Conservation (phyloP, 2,888 invertebrate genomes). For the Cephus runcator region DNA sequence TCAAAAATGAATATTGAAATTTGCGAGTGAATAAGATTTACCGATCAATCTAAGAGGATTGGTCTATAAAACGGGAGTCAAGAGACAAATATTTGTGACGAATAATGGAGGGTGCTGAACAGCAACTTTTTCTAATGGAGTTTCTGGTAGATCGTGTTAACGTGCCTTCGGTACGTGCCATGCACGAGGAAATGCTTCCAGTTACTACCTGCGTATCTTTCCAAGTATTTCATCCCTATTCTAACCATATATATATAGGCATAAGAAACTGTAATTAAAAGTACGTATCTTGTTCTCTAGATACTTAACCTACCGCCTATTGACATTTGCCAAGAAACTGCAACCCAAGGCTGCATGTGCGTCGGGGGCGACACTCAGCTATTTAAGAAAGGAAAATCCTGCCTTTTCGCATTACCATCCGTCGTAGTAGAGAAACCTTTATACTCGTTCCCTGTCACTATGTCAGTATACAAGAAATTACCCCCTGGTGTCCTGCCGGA, state of each 20-base stretch:
- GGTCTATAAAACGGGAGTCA: neutral
- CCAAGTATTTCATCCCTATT: slow-evolving; percentile 51
- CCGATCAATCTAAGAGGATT: neutral
- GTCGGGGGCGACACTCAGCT: slow-evolving; percentile 64
- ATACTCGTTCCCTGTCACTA: slow-evolving; percentile 69
- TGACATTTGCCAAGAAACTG: slow-evolving; percentile 71
- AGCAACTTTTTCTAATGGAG: slow-evolving; percentile 70
- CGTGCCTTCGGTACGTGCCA: slow-evolving; percentile 53
- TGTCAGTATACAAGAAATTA: slow-evolving; percentile 71
- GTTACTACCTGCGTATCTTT: slow-evolving; percentile 72
- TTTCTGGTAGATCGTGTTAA: slow-evolving; percentile 71
- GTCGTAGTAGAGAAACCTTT: slow-evolving; percentile 68
- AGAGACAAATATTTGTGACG: neutral
- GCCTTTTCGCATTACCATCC: slow-evolving; percentile 73
- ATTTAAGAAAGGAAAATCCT: slow-evolving; percentile 75
- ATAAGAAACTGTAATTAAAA: neutral
- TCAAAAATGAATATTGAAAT: slow-evolving; percentile 1
- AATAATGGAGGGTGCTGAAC: slow-evolving; percentile 41
- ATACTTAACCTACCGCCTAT: slow-evolving; percentile 71
- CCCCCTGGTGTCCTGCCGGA: slow-evolving; percentile 73
- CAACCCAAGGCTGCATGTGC: slow-evolving; percentile 62
- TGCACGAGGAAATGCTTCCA: slow-evolving; percentile 49
- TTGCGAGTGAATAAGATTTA: neutral
- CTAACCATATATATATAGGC: neutral
- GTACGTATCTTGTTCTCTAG: slow-evolving; percentile 30